Conservation (phyloP, 2,797 vertebrate species). For the Coregonus sp. region DNA sequence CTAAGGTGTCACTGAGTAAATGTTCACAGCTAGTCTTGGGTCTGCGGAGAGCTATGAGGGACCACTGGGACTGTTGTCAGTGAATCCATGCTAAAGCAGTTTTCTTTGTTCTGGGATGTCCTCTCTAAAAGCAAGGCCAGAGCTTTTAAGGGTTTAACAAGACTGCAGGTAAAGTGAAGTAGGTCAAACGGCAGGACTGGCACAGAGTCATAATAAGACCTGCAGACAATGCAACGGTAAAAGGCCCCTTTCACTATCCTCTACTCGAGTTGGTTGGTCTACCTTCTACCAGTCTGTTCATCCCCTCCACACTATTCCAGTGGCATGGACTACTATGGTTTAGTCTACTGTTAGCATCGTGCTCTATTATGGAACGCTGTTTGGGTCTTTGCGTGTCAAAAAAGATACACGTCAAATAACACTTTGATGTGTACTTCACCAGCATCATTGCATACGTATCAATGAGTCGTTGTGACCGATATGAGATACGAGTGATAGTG, state of each 20-base stretch:
- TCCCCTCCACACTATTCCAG: not conserved
- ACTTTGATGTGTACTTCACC: too few species aligned
- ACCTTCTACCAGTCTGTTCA: too few species aligned
- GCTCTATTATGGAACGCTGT: too few species aligned
- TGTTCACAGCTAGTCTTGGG: not conserved
- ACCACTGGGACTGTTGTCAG: not conserved
- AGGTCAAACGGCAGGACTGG: constrained; percentile 17
- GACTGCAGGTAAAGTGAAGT: constrained; percentile 33
- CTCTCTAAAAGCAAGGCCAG: constrained; percentile 17
- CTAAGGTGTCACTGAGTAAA: not conserved
- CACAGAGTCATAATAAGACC: constrained; percentile 5
- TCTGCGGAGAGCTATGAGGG: not conserved
- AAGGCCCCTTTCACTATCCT: constrained; percentile 2
- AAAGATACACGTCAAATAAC: too few species aligned
- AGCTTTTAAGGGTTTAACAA: constrained; percentile 11
- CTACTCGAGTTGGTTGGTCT: not conserved
- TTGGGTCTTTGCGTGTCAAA: too few species aligned
- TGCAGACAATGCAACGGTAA: constrained; percentile 1
- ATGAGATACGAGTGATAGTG: too few species aligned
- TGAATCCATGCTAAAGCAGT: not conserved
- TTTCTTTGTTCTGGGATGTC: constrained; percentile 1
- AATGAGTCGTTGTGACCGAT: too few species aligned
- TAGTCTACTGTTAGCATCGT: not conserved
- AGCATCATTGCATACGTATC: too few species aligned
- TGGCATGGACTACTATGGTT: not conserved